Conservation (phyloP, 2,888 invertebrate genomes). For the Drosophila lacicola region DNA sequence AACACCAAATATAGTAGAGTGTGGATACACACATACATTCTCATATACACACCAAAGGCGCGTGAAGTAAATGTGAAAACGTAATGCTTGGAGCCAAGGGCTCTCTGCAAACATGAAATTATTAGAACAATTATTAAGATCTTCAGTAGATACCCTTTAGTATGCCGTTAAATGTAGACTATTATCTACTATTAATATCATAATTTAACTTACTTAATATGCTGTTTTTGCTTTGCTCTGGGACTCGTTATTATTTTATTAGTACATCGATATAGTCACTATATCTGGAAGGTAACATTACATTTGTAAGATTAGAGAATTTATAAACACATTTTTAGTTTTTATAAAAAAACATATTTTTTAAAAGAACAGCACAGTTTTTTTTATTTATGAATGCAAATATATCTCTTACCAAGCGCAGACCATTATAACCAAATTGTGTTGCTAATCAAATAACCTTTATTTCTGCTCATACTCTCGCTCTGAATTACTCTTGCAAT, state of each 20-base stretch:
- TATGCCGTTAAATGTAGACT: too few relatives aligned
- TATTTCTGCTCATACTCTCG: background rate
- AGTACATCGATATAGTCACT: too few relatives aligned
- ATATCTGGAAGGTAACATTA: too few relatives aligned
- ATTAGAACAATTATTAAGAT: background rate
- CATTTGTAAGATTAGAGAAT: too few relatives aligned
- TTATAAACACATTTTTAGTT: too few relatives aligned
- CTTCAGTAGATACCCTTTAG: constrained; percentile 14
- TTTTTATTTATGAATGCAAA: too few relatives aligned
- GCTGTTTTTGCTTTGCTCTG: too few relatives aligned
- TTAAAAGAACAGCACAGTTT: too few relatives aligned
- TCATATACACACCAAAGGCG: constrained; percentile 6
- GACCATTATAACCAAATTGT: too few relatives aligned
- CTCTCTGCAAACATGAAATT: constrained; percentile 43
- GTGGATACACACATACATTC: constrained; percentile 7
- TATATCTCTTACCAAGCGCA: too few relatives aligned
- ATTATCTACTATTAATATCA: background rate
- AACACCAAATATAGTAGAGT: constrained; percentile 55
- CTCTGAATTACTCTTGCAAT: constrained; percentile 1
- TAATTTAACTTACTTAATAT: background rate
- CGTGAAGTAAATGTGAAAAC: constrained; percentile 26
- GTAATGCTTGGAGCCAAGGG: constrained; percentile 40
- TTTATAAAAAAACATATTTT: too few relatives aligned
- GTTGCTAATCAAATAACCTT: background rate
- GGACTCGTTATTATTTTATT: too few relatives aligned